These are phyloP conservation scores for Crotalus helleri DNA, from an alignment of 2,113 vertebrate species.

Conservation along the genomic window DNA sequence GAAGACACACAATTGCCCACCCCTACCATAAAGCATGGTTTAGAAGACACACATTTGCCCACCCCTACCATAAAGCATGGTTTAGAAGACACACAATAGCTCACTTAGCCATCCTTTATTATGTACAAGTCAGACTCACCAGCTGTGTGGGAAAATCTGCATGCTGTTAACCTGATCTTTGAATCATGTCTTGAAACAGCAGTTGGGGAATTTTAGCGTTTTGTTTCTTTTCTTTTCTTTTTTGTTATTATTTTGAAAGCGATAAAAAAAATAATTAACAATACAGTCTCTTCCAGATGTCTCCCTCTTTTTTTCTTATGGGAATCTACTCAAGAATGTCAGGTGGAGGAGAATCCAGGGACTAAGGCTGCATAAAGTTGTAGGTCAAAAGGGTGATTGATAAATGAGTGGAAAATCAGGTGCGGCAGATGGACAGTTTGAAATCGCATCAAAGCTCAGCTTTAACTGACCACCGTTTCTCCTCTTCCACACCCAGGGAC, in stretches of 20 bases:
- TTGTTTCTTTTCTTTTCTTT: background rate
- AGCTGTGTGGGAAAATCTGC: constrained; percentile 28
- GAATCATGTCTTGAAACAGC: constrained; percentile 7
- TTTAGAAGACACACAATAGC: background rate
- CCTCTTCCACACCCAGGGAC: background rate
- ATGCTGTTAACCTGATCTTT: fast-evolving
- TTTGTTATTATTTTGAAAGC: background rate
- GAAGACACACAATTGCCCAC: background rate
- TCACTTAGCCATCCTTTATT: background rate
- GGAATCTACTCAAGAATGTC: background rate
- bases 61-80: background rate
- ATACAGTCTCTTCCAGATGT: background rate
- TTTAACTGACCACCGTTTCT: background rate
- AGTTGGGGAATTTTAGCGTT: background rate
- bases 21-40: background rate
- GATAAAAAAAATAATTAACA: background rate
- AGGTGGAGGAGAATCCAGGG: background rate
- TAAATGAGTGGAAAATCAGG: background rate
- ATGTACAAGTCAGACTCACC: background rate
- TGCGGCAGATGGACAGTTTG: background rate
- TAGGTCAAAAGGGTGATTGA: background rate
- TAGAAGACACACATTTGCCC: background rate
- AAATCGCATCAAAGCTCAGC: background rate
- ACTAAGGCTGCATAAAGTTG: background rate
- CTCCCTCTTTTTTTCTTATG: background rate